Evolutionary conservation across 1,140 invertebrate species (phyloP), one percentile per base, ranked within the genome.

Genomic region (Adelges cooleyi): DNA sequence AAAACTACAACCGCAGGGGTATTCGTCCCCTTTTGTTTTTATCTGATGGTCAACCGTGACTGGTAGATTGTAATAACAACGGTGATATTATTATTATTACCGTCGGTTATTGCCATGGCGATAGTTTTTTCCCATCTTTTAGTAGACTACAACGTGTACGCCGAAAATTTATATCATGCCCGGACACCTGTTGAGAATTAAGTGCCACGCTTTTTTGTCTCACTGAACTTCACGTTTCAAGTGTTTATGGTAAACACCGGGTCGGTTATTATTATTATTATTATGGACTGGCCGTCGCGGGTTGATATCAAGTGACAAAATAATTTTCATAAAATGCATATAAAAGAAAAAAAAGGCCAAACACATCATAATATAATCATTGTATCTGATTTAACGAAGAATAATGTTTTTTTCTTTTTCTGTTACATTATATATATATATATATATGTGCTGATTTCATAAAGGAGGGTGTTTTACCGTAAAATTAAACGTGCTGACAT

Each of bases 81-180:
- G 53, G 44, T 27, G 53, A 44, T 59, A 59, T 27, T 59, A 59
- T 59, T 59, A 59, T 59, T n/a, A n/a, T n/a, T 59, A 59, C 38
- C 23, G 17, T n/a, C 38, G 18, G 53, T 59, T 59, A 59, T 42
- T 13, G 53, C 23, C 20, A 0, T 2, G 25, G 25, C 49, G 33
- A 51, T 51, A 44, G 15, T 59, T 25, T 59, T 59, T 42, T 44
- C 9, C 10, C n/a, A 20, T 33, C 18, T 52, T 27, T 27, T 51
- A 27, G n/a, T n/a, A n/a, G n/a, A 38, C n/a, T 23, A 23, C 11
- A 11, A 17, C 15, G 38, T 56, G 20, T 25, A 44, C 23, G 44
- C 36, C n/a, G 3, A 44, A 56, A 42, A 44, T 59, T 44, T 59
- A 59, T 59, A 59, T 27, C 15, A 9, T 22, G 44, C 36, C 36